These are phyloP conservation scores for Phthorimaea operculella DNA, from an alignment of 1,140 invertebrate species.

Conservation along the genomic window DNA sequence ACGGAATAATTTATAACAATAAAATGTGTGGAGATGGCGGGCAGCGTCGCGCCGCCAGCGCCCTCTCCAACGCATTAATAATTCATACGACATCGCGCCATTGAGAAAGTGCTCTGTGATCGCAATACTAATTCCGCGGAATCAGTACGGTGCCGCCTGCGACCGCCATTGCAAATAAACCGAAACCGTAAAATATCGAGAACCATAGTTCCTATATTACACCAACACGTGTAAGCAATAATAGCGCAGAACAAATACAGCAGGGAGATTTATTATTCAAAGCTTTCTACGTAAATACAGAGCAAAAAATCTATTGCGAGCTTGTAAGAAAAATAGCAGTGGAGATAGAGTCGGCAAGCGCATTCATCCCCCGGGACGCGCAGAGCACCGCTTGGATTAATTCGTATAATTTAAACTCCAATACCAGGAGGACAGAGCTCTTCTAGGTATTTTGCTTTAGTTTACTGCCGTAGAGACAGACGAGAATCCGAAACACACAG, in stretches of 20 bases:
- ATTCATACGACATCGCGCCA: constrained; percentile 59
- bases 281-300: neutral
- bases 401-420: constrained; percentile 61
- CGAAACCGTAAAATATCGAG: neutral
- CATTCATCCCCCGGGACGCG: constrained; percentile 34
- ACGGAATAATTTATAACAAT: constrained; percentile 44
- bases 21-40: constrained; percentile 34
- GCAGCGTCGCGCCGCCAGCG: constrained; percentile 17
- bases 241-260: neutral
- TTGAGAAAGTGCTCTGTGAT: constrained; percentile 64
- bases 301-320: constrained; percentile 13
- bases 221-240: neutral
- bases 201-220: neutral
- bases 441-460: constrained; percentile 37
- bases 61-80: constrained; percentile 41
- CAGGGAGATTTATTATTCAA: neutral
- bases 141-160: constrained; percentile 27
- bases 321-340: constrained; percentile 28
- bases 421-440: constrained; percentile 53
- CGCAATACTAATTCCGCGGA: constrained; percentile 57
- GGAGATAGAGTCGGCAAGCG: constrained; percentile 25
- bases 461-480: constrained; percentile 5
- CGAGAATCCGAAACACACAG: neutral
- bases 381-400: constrained; percentile 43
- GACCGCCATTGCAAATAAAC: neutral